These are phyloP conservation scores for Xenopus petersii DNA, from an alignment of 2,797 vertebrate species.

Conservation along the genomic window DNA sequence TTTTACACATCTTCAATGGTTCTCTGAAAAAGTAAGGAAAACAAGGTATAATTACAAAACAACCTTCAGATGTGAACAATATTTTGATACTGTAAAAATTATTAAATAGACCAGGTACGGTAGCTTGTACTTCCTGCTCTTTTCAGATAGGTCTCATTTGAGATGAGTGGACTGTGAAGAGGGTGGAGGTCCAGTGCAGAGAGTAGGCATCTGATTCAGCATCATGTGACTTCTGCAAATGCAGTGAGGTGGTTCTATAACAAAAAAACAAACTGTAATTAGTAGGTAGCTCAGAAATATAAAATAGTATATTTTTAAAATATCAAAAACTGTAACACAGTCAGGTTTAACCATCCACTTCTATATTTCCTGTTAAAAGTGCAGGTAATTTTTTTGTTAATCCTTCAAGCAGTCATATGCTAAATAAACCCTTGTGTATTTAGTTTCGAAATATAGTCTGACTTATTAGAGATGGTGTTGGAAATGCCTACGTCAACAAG, in stretches of 20 bases:
- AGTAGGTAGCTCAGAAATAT: background rate
- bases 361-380: too few species aligned
- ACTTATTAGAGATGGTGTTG: too few species aligned
- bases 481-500: too few species aligned
- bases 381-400: too few species aligned
- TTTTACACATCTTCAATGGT: conserved; percentile 50
- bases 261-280: conserved; percentile 15
- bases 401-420: too few species aligned
- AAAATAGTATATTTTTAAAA: too few species aligned
- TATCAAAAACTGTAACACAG: too few species aligned
- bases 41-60: conserved; percentile 58
- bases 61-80: conserved; percentile 57
- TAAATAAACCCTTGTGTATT: too few species aligned
- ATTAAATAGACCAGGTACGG: conserved; percentile 61
- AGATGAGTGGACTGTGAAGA: conserved; percentile 83
- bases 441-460: too few species aligned
- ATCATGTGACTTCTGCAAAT: conserved; percentile 99
- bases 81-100: conserved; percentile 64
- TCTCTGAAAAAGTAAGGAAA: conserved; percentile 56
- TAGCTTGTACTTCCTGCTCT: conserved; percentile 56
- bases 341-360: too few species aligned
- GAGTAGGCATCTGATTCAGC: conserved; percentile 82
- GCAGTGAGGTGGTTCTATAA: conserved; percentile 91
- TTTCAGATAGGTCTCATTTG: conserved; percentile 70
- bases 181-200: conserved; percentile 91